Base-by-base conservation (phyloP, 2,113 vertebrate genomes). In the Antechinus flavipes region DNA sequence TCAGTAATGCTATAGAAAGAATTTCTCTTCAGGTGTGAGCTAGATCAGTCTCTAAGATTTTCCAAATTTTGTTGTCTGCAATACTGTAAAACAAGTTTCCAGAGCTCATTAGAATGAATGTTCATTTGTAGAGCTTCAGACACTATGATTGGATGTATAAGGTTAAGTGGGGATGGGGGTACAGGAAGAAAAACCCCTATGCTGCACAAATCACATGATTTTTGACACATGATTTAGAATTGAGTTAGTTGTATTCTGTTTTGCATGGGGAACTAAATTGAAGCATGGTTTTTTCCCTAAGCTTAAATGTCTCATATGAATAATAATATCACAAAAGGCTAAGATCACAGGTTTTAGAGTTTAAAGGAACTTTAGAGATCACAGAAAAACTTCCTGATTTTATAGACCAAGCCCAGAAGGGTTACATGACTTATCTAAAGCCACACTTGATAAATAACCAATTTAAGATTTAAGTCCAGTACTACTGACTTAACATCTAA, bases 321-420 rank as follows among this genome's bases (percentile, higher is more conserved):
- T 84, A 84, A 84, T 84, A 84, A 84, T 84, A 84, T 68, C 14
- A 16, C 42, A 84, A 42, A 84, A 42, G 42, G n/a, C 19, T 84
- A 84, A 19, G 19, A 84, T 90, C 95, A 58, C 9, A 93, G 10
- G 46, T 90, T 90, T 90, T 96, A 0, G 54, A 91, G 91, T 11
- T 35, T 61, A 91, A 90, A 90, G 8, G 1, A 3, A 25, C 47
- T 2, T 61, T 76, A 50, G 96, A 94, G 2, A 92, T 49, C 0
- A 96, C 46, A 5, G 2, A 94, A 19, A 91, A 8, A 49, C 55
- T 91, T 5, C n/a, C 55, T 11, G 61, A 54, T 92, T 46, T 92
- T 97, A 93, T 93, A 26, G 91, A 53, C 56, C 93, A 54, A 54
- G 84, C 10, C 6, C n/a, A 84, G 23, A 92, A 95, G 96, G 95